These are phyloP conservation scores for Poeciliopsis paucimaculata DNA, from an alignment of 2,797 vertebrate species.

Conservation along the genomic window DNA sequence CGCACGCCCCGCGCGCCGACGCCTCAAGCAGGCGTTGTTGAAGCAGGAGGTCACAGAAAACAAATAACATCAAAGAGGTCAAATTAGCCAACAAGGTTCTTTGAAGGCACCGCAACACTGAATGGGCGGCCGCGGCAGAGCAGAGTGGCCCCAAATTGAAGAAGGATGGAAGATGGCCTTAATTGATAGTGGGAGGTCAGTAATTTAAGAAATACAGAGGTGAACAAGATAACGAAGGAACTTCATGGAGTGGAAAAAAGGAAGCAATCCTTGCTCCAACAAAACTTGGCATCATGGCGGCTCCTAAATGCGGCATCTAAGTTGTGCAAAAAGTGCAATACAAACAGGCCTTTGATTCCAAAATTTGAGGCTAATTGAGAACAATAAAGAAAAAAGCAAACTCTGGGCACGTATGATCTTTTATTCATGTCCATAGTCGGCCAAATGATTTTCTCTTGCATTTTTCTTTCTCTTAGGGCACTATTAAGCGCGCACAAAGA, in stretches of 20 bases:
- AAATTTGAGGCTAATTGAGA: constrained; percentile 78
- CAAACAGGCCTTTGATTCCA: constrained; percentile 71
- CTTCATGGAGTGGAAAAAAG: constrained; percentile 2
- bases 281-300: not conserved
- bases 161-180: constrained; percentile 31
- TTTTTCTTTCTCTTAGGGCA: constrained; percentile 66
- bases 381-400: constrained; percentile 74
- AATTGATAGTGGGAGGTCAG: constrained; percentile 46
- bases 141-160: constrained; percentile 22
- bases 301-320: constrained; percentile 36
- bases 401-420: constrained; percentile 63
- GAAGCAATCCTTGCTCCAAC: constrained; percentile 11
- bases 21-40: constrained; percentile 33
- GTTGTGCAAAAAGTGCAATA: constrained; percentile 49
- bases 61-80: constrained; percentile 52
- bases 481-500: constrained; percentile 61
- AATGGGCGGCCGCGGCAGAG: not conserved
- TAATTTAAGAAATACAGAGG: constrained; percentile 43
- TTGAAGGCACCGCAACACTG: constrained; percentile 31
- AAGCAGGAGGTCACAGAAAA: constrained; percentile 22
- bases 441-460: constrained; percentile 62
- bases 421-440: constrained; percentile 75
- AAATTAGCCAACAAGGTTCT: constrained; percentile 15
- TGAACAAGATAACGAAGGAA: constrained; percentile 4
- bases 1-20: constrained; percentile 23